Evolutionary conservation across 2,113 vertebrate genomes (phyloP).

Genomic region (Cercopithecus mona): DNA sequence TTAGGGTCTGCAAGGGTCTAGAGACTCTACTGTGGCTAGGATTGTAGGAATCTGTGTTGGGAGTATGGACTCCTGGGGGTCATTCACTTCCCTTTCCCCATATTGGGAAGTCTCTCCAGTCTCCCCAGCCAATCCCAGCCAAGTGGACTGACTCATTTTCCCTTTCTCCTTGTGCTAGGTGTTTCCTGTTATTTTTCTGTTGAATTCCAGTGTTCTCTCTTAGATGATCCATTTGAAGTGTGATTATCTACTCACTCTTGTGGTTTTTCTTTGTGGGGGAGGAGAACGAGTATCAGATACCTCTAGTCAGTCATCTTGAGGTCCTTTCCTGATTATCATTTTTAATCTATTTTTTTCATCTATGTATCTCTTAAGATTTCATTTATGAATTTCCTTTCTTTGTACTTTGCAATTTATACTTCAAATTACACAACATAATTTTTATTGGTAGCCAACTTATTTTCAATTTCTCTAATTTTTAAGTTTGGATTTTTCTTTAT

Average conservation of each 20-base stretch:
- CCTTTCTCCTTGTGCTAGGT: too few species aligned
- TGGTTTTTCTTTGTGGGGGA: not conserved
- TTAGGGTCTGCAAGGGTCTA: too few species aligned
- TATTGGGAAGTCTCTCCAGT: too few species aligned
- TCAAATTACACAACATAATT: not conserved
- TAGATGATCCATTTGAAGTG: too few species aligned
- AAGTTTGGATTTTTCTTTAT: not conserved
- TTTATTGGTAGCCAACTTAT: not conserved
- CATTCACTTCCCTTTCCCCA: too few species aligned
- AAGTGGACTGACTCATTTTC: too few species aligned
- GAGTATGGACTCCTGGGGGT: too few species aligned
- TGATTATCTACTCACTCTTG: not conserved
- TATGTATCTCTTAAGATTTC: not conserved
- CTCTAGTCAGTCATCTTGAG: not conserved
- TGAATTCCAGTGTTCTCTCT: too few species aligned
- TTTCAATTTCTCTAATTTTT: slow-evolving; percentile 11
- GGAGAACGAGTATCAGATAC: not conserved
- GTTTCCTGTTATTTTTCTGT: too few species aligned
- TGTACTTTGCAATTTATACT: not conserved
- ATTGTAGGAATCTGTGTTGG: too few species aligned
- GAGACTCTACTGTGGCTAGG: too few species aligned
- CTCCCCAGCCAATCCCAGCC: too few species aligned
- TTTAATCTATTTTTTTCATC: not conserved
- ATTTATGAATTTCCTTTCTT: not conserved
- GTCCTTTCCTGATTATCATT: not conserved